Percentiles rank a stretch among this genome's conserved stretches.
phyloP scores from a whole-genome alignment of 2,113 vertebrate species.

The Cololabis saira region DNA sequence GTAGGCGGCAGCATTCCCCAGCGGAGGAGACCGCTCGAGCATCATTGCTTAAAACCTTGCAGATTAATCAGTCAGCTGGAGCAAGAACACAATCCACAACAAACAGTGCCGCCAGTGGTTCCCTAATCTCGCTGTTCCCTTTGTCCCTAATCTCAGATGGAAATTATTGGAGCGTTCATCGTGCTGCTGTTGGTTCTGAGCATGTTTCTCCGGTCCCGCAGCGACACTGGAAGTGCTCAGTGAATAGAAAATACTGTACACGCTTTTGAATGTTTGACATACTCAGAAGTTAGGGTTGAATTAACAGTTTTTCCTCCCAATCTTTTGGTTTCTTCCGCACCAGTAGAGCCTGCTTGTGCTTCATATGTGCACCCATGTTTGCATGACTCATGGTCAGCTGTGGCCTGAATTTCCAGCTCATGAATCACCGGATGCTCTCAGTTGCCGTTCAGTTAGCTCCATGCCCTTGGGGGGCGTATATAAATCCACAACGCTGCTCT shows the following conservation, averaged over 20 bases:
- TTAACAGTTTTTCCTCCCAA: not conserved
- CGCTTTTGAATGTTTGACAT: not conserved
- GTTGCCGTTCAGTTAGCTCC: conserved; percentile 57
- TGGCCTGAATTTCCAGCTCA: conserved; percentile 46
- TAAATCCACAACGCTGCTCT: too few species aligned
- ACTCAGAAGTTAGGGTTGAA: not conserved
- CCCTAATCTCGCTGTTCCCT: conserved; percentile 51
- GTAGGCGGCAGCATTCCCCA: conserved; percentile 50
- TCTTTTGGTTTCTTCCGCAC: conserved; percentile 5
- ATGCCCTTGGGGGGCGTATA: conserved; percentile 3
- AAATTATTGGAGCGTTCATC: conserved; percentile 48
- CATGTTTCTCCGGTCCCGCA: conserved; percentile 8
- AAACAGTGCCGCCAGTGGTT: conserved; percentile 48
- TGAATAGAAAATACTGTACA: not conserved
- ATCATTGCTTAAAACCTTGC: conserved; percentile 48
- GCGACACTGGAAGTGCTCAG: conserved; percentile 12
- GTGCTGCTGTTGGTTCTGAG: conserved; percentile 7
- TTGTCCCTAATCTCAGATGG: conserved; percentile 41
- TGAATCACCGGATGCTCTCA: conserved; percentile 64
- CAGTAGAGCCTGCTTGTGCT: conserved; percentile 2
- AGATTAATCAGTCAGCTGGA: conserved; percentile 57
- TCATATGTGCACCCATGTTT: conserved; percentile 15
- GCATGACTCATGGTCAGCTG: conserved; percentile 63
- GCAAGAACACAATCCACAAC: conserved; percentile 52
- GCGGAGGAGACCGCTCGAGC: not conserved